These are phyloP conservation scores for Orthosia gothica DNA, from an alignment of 2,888 invertebrate genomes.

Conservation along the genomic window DNA sequence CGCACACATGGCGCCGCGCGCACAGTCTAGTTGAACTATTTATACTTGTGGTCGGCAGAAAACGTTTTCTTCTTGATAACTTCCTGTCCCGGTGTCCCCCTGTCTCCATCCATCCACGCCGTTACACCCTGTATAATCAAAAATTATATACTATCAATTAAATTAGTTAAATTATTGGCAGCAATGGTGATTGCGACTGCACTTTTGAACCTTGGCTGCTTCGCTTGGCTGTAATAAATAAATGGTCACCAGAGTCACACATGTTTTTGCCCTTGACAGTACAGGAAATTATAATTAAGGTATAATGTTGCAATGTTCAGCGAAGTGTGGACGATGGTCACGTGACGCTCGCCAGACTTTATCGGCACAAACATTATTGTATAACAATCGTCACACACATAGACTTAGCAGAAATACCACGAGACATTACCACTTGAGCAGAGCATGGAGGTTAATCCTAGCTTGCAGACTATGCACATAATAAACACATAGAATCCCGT, in stretches of 20 bases:
- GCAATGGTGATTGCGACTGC: too few species aligned
- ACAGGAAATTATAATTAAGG: conserved; percentile 24
- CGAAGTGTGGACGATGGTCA: conserved; percentile 13
- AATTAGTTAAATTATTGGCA: too few species aligned
- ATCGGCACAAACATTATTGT: background rate
- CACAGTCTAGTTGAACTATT: too few species aligned
- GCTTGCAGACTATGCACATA: background rate
- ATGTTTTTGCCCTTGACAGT: conserved; percentile 15
- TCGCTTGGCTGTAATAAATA: too few species aligned
- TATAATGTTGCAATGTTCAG: conserved; percentile 9
- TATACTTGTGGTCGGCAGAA: too few species aligned
- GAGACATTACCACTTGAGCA: background rate
- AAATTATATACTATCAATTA: too few species aligned
- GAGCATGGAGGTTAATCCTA: background rate
- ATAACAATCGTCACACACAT: background rate
- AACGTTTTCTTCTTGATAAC: too few species aligned
- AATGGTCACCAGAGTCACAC: background rate
- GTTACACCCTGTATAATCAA: too few species aligned
- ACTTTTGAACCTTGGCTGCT: too few species aligned
- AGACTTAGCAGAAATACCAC: background rate
- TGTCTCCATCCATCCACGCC: too few species aligned
- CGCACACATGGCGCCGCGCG: too few species aligned
- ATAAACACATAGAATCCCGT: background rate
- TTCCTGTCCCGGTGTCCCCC: too few species aligned
- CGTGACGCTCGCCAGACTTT: background rate